Percentiles rank a stretch among this genome's conserved stretches.
phyloP scores from a whole-genome alignment of 1,140 invertebrate genomes.

The Pseudomyrmex concolor region DNA sequence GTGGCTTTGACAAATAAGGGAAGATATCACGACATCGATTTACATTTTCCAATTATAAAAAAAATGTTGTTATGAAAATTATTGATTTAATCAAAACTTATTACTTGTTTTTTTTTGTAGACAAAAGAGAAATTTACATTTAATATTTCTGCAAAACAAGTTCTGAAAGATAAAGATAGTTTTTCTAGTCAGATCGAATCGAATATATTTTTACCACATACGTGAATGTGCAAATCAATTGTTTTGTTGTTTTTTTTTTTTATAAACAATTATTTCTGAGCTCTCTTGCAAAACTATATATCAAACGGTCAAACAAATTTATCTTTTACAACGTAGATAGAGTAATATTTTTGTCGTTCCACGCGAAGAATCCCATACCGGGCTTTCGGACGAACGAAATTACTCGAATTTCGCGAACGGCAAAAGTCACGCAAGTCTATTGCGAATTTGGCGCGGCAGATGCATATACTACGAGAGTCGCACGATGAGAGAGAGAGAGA shows the following conservation, averaged over 20 bases:
- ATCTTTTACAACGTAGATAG: constrained; percentile 20
- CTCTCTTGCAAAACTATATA: background rate
- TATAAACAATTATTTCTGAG: background rate
- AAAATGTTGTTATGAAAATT: too few relatives aligned
- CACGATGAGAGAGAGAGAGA: background rate
- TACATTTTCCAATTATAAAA: constrained; percentile 18
- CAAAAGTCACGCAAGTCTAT: constrained; percentile 34
- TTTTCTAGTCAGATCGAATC: constrained; percentile 37
- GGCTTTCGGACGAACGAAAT: constrained; percentile 33
- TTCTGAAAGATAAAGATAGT: background rate
- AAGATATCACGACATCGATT: constrained; percentile 17
- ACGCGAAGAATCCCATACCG: constrained; percentile 13
- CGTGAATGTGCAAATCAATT: background rate
- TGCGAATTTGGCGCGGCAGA: constrained; percentile 49
- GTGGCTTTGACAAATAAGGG: constrained; percentile 2
- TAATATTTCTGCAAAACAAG: constrained; percentile 3
- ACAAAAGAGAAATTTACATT: background rate
- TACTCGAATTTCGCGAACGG: constrained; percentile 41
- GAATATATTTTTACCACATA: constrained; percentile 28
- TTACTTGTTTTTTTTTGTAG: background rate
- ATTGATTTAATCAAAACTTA: too few relatives aligned
- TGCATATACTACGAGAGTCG: constrained; percentile 27
- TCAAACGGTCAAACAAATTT: constrained; percentile 34
- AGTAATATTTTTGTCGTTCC: background rate
- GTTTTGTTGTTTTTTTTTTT: background rate